Base-by-base conservation (phyloP, 2,888 invertebrate genomes). In the Amphiduros pacificus region DNA sequence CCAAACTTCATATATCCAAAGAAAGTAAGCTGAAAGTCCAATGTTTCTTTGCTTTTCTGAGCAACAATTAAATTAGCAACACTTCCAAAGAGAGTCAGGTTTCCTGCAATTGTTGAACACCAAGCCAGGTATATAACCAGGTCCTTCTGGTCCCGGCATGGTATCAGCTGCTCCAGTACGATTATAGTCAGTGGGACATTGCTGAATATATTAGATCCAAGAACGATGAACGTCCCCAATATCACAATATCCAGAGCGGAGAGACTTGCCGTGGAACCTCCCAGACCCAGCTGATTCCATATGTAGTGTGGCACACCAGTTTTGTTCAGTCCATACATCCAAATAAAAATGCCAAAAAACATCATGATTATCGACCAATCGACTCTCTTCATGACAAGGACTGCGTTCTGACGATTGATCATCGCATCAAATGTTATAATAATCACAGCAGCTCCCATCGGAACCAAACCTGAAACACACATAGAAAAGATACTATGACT, bases 281-380 rank as follows among this genome's bases (percentile, higher is more conserved):
- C 56, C 31, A 67, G 57, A 1, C 67, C 66, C 20, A 68, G 57
- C 3, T 52, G 29, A 17, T 63, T 48, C 71, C 71, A 71, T 17
- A 66, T 31, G 28, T 54, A 59, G 9, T 62, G 65, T 29, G 68
- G 68, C 3, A 71, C 48, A 17, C 63, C 58, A 26, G 71, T 69
- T 26, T 55, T 53, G 53, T 68, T 66, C 28, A 71, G 55, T 1
- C 70, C 71, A n/a, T 64, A 62, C 28, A 71, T 53, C 69, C 68
- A 70, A 9, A 71, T 63, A 41, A 70, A 70, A 22, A 71, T 55
- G 26, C 67, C 68, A 27, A 67, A 65, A 36, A 71, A 69, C 65
- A 71, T 58, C 55, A 71, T 41, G n/a, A 71, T 54, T 26, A 71
- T 57, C 24, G 53, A 55, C 70, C 70, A 70, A 60, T 71, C 71